Conservation (phyloP, 2,113 vertebrate species). For the Herpetotheres cachinnans region DNA sequence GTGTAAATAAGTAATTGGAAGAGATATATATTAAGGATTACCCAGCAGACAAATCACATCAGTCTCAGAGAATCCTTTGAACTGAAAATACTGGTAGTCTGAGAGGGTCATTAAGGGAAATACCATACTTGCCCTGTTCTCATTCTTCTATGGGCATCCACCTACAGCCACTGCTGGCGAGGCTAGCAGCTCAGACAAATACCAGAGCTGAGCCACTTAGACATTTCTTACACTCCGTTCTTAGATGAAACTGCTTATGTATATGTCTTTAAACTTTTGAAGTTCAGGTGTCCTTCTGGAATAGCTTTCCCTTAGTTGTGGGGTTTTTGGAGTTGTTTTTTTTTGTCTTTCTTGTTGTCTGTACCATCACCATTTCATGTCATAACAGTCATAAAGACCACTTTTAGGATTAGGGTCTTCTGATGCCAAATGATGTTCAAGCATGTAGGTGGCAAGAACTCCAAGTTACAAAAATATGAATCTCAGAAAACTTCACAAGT, state of each 20-base stretch:
- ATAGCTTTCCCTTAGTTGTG: not conserved
- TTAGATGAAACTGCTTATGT: not conserved
- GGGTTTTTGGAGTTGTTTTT: not conserved
- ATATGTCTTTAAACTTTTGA: not conserved
- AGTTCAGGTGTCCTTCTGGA: not conserved
- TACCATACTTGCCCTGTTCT: not conserved
- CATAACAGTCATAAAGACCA: not conserved
- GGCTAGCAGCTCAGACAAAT: not conserved
- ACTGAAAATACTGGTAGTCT: not conserved
- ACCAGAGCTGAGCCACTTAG: not conserved
- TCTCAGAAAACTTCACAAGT: not conserved
- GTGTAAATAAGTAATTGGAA: not conserved
- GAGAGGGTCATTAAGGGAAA: not conserved
- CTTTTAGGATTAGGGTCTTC: not conserved
- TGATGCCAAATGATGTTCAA: not conserved
- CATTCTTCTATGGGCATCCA: not conserved
- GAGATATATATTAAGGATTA: not conserved
- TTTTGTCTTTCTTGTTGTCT: not conserved
- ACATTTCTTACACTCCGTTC: not conserved
- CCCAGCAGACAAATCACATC: not conserved
- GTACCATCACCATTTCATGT: not conserved
- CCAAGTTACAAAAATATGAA: not conserved
- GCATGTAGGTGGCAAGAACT: not conserved
- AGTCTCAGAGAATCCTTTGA: not conserved
- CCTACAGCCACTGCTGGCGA: not conserved